Evolutionary conservation across 2,797 vertebrate genomes (phyloP), one percentile per base, ranked within the genome.

Genomic region (Scleropages formosus): DNA sequence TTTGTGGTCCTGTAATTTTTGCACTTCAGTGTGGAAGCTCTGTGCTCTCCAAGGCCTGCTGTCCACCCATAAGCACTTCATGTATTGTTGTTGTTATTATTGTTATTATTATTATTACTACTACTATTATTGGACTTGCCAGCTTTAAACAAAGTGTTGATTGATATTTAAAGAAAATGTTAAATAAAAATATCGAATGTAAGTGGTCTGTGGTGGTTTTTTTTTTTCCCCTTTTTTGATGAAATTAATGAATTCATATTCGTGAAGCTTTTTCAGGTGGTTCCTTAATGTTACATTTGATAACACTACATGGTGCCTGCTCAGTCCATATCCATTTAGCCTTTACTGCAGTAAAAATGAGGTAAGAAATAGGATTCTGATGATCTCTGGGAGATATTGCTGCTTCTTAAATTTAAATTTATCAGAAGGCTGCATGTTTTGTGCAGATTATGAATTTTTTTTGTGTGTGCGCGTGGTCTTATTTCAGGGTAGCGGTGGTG

Each of bases 81-180:
- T 89, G 84, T 88, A 85, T 89, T 88, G 87, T 80, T 87, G n/a
- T 78, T 77, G 84, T 82, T 83, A 80, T 87, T 71, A 72, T 73
- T 82, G 78, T 73, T 26, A 78, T 86, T 78, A 65, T 85, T 82
- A 87, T 84, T 82, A 80, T 73, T 87, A 87, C 82, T 83, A 84
- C 16, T 84, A 84, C 39, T 39, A n/a, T n/a, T n/a, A n/a, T n/a
- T n/a, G 79, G 89, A 64, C 84, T 83, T 81, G 87, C 83, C 82
- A 84, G 82, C 84, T 86, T 84, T 80, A 82, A 82, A 74, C 80
- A 78, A 81, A 81, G 86, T 81, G 84, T 88, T 83, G 86, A 89
- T 88, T 78, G 82, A 88, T 88, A 89, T 89, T 89, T 90, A 89
- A 83, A 89, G 73, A 87, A 81, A 81, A 78, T 78, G 85, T 88